Evolutionary conservation across 2,888 invertebrate genomes (phyloP), one percentile per base, ranked within the genome.

Genomic region (Emmelina monodactyla): DNA sequence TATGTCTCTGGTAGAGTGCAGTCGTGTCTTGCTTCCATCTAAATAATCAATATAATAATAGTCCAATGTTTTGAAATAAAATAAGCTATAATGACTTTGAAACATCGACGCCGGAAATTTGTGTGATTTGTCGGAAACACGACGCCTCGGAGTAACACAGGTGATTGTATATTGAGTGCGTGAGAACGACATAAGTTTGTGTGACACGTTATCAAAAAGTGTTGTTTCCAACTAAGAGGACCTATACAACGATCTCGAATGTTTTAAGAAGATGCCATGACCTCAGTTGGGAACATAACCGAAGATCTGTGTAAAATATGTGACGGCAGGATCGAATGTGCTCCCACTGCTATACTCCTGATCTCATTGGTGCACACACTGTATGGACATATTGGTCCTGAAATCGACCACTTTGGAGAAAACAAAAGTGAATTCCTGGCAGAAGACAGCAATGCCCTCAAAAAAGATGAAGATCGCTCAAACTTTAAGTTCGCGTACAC

Each of bases 251-350:
- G n/a, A 12, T 16, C n/a, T n/a, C n/a, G n/a, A n/a, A n/a, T n/a
- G n/a, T n/a, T n/a, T 41, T 40, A 54, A 58, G 53, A 71, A 57
- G 53, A 71, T 69, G 72, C 70, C 57, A 78, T 78, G 75, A 61
- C 55, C 54, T 48, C 57, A 41, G 48, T 44, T 37, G 47, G 39
- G 41, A 75, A 76, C 47, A 49, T 62, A 32, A 73, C 75, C 38
- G 66, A 71, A 39, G 76, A 78, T 36, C 58, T 78, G 19, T 78
- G 79, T 50, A 69, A 60, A 45, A 57, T 72, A 47, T 79, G 78
- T 58, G 79, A 79, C 39, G 79, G 78, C 25, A 53, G 66, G 44
- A 60, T 76, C 14, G 79, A 79, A 44, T 79, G 78, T 40, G 78
- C 79, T 0, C 78, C 78, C 0, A 78, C 78, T 0, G 79, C 79